Evolutionary conservation across 2,797 vertebrate species (phyloP).

Genomic region (Crenichthys baileyi): DNA sequence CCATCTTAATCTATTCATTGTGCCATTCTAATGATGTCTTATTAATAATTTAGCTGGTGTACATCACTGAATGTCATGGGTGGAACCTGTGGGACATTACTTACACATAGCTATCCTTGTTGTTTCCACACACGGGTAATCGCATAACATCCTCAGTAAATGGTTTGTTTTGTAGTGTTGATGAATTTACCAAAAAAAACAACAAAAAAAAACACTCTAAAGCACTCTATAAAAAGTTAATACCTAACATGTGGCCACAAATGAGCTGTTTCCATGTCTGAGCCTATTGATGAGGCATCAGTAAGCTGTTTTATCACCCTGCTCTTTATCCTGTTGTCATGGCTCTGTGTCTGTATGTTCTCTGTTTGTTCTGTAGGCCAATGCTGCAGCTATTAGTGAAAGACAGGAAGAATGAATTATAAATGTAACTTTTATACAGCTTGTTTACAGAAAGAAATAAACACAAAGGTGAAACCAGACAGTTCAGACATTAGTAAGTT

Average conservation of each 20-base stretch:
- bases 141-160: not conserved
- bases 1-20: not conserved
- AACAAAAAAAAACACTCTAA: too few relatives aligned
- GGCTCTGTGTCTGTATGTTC: not conserved
- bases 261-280: not conserved
- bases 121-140: not conserved
- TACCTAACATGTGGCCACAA: not conserved
- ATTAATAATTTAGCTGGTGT: conserved; percentile 1
- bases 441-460: not conserved
- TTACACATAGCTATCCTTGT: not conserved
- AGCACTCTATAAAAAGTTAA: too few relatives aligned
- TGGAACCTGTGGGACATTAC: not conserved
- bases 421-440: not conserved
- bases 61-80: not conserved
- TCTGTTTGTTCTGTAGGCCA: not conserved
- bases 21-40: not conserved
- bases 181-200: not conserved
- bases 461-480: not conserved
- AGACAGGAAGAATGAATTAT: not conserved
- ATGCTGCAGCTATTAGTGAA: not conserved
- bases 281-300: not conserved
- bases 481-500: not conserved
- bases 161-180: not conserved
- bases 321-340: not conserved
- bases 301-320: not conserved